Evolutionary conservation across 2,888 invertebrate species (phyloP).

Genomic region (Oligia strigilis): DNA sequence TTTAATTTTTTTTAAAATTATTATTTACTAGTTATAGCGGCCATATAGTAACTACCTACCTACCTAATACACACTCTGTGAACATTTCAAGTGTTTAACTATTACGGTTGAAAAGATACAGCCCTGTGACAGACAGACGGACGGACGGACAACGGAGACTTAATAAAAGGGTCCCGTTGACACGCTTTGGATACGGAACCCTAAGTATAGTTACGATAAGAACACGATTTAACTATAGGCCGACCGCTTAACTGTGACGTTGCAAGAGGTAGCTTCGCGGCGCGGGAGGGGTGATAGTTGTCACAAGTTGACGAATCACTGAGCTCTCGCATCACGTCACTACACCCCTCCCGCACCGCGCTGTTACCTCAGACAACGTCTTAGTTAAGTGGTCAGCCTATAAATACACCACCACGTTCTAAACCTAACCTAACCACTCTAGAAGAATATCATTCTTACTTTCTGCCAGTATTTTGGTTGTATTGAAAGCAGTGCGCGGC

Average conservation of each 20-base stretch:
- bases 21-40: too few species aligned
- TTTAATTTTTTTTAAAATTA: not conserved
- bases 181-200: not conserved
- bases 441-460: slow-evolving; percentile 73
- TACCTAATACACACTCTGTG: not conserved
- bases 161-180: not conserved
- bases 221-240: not conserved
- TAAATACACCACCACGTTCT: not conserved
- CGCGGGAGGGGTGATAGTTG: too few species aligned
- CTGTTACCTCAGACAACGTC: too few species aligned
- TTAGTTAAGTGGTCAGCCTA: too few species aligned
- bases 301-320: too few species aligned
- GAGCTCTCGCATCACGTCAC: too few species aligned
- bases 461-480: slow-evolving; percentile 78
- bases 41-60: too few species aligned
- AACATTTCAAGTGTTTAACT: too few species aligned
- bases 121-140: not conserved
- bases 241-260: too few species aligned
- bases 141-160: not conserved
- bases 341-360: too few species aligned
- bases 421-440: not conserved
- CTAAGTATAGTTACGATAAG: not conserved
- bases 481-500: slow-evolving; percentile 87
- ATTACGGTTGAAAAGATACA: not conserved
- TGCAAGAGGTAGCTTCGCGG: too few species aligned